Evolutionary conservation across 2,888 invertebrate species (phyloP).

Genomic region (Erpobdella octoculata): DNA sequence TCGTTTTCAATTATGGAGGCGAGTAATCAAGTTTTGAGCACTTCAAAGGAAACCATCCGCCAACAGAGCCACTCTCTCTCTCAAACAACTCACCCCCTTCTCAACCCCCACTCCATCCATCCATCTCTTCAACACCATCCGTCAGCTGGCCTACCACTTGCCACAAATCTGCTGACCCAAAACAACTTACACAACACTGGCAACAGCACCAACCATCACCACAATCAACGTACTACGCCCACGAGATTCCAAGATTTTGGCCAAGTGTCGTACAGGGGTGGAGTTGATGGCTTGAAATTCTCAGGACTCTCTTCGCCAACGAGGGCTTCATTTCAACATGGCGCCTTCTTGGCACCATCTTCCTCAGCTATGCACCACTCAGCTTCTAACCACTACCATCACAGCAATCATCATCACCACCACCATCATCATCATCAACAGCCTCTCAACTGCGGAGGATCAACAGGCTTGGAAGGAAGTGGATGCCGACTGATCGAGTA

Average conservation of each 20-base stretch:
- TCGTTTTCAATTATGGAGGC: not conserved
- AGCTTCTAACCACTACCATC: not conserved
- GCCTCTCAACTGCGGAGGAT: not conserved
- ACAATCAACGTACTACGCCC: not conserved
- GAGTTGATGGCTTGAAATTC: not conserved
- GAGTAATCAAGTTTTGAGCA: not conserved
- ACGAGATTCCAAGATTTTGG: not conserved
- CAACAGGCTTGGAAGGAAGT: conserved; percentile 24
- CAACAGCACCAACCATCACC: not conserved
- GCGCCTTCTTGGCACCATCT: not conserved
- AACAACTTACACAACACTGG: not conserved
- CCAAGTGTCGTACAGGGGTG: not conserved
- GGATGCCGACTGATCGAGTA: conserved; percentile 84
- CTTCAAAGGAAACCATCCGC: not conserved
- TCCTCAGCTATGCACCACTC: conserved; percentile 8
- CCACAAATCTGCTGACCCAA: no score
- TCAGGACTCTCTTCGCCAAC: conserved; percentile 7
- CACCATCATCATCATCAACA: conserved; percentile 18
- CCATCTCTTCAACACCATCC: not conserved
- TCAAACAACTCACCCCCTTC: not conserved
- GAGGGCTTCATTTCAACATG: not conserved
- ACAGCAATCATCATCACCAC: not conserved
- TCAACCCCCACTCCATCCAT: not conserved
- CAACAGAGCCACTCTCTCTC: not conserved
- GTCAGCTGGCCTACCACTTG: no score